These are phyloP conservation scores for Sparidentex hasta DNA, from an alignment of 2,797 vertebrate species.

Conservation along the genomic window DNA sequence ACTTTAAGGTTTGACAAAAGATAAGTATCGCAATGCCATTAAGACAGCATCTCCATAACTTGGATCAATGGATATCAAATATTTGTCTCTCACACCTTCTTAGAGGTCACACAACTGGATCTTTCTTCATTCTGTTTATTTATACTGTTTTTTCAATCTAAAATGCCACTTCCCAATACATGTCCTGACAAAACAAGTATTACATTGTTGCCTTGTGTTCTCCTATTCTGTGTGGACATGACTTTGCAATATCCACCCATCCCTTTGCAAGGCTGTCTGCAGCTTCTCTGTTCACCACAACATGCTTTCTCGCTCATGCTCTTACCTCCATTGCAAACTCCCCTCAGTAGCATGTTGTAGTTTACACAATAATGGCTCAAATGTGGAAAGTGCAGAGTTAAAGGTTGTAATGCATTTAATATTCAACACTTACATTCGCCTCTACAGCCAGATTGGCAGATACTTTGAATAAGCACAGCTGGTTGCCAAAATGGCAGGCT, in stretches of 20 bases:
- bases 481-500: neutral
- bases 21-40: conserved; percentile 7
- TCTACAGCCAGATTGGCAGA: conserved; percentile 23
- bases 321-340: conserved; percentile 22
- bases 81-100: conserved; percentile 23
- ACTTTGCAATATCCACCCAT: conserved; percentile 13
- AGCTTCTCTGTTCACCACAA: conserved; percentile 11
- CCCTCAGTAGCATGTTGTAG: conserved; percentile 29
- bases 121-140: neutral
- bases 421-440: conserved; percentile 31
- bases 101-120: neutral
- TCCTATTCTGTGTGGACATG: neutral
- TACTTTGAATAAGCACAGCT: conserved; percentile 2
- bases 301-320: conserved; percentile 16
- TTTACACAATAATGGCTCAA: conserved; percentile 30
- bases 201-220: neutral
- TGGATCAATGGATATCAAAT: conserved; percentile 18
- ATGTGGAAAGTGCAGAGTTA: conserved; percentile 38
- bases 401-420: conserved; percentile 45
- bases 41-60: conserved; percentile 27
- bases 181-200: neutral
- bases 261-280: neutral
- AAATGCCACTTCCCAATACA: neutral
- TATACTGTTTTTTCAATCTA: neutral
- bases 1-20: conserved; percentile 19